Evolutionary conservation across 2,113 vertebrate genomes (phyloP), one percentile per base, ranked within the genome.

Genomic region (Pongo abelii): DNA sequence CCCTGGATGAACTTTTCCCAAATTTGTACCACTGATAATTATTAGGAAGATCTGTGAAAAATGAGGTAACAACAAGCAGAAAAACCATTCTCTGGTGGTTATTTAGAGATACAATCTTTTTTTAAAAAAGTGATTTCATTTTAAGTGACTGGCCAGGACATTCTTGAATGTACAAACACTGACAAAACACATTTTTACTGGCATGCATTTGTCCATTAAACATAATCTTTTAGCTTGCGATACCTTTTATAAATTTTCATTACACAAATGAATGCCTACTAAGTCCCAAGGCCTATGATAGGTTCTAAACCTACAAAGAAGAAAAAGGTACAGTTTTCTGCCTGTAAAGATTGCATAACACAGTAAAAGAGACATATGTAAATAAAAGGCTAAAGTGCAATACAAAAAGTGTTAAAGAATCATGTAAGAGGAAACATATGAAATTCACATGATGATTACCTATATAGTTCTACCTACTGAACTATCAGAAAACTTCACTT

Each of bases 11-110:
- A 93, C 50, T 95, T 84, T 67, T 92, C 79, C 86, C 10, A 92
- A 11, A 61, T 88, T 69, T 96, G 32, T 84, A 91, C 20, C 30
- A 91, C 22, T 93, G n/a, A 5, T 46, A 67, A 78, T 55, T 69
- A 64, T 14, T 30, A 77, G 16, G 20, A 96, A 97, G 32, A 92
- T 43, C 80, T 75, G 22, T 50, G 77, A 93, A 96, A 94, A 94
- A 84, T 52, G 18, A 40, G 38, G 17, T 87, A 32, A 8, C 38
- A 43, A 43, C 13, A 32, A 64, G 27, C 9, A 72, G 69, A 95
- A 92, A 93, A 81, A 57, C 59, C 87, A 87, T 50, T 12, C 27
- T 84, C 52, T 55, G 22, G 48, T 61, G 11, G 32, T 64, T 91
- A 57, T 64, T 81, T 32, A 84, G 38, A 77, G 10, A 91, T 12